These are phyloP conservation scores for Platichthys stellatus DNA, from an alignment of 2,113 vertebrate genomes.

Conservation along the genomic window DNA sequence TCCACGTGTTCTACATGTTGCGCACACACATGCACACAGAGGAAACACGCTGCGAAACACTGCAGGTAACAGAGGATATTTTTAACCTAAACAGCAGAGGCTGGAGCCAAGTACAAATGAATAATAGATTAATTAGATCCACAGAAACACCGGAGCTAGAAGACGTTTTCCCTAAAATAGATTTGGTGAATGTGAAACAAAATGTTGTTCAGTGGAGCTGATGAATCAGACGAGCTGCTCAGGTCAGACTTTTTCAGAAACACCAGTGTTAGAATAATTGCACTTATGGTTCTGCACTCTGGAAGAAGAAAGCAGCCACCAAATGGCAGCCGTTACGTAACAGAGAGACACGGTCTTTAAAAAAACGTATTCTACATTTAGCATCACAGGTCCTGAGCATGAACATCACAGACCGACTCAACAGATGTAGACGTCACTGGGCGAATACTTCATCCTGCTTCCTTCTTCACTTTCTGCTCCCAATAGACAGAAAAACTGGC, in stretches of 20 bases:
- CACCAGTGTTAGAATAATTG: constrained; percentile 10
- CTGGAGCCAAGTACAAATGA: constrained; percentile 24
- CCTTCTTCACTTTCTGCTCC: neutral
- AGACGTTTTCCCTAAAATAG: neutral
- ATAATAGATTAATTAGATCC: constrained; percentile 41
- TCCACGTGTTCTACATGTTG: no score
- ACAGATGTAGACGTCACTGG: constrained; percentile 22
- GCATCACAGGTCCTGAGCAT: constrained; percentile 21
- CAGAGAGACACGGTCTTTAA: constrained; percentile 4
- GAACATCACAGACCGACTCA: constrained; percentile 22
- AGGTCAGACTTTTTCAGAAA: neutral
- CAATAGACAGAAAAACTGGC: neutral
- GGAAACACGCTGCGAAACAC: neutral
- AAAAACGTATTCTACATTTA: constrained; percentile 16
- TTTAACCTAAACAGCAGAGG: constrained; percentile 18
- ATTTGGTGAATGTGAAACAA: constrained; percentile 5
- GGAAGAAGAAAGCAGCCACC: constrained; percentile 16
- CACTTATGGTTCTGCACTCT: constrained; percentile 6
- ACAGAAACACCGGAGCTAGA: constrained; percentile 4
- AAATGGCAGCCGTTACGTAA: constrained; percentile 42
- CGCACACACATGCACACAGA: neutral
- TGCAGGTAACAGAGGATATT: constrained; percentile 13
- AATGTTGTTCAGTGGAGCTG: neutral
- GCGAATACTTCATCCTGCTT: neutral
- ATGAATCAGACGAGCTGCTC: no score